Percentiles rank a stretch among this genome's conserved stretches.
Evolutionary conservation across 2,113 vertebrate species (phyloP).

Genomic region (Paralichthys olivaceus): DNA sequence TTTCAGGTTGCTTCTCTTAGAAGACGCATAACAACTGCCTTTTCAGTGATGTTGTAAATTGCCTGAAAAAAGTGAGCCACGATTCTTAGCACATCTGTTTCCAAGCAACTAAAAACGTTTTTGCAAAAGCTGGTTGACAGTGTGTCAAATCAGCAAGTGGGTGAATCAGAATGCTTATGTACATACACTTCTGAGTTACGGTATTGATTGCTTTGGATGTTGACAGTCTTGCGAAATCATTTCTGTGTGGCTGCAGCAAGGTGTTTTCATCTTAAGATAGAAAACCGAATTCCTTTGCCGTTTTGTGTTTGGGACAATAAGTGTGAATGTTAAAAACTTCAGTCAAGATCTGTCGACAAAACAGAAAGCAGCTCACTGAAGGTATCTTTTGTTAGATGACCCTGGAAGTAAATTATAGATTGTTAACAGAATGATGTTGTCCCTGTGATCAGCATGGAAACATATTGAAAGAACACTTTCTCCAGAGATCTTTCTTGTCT

Average conservation of each 20-base stretch:
- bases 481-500: neutral
- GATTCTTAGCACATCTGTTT: conserved; percentile 2
- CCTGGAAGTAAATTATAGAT: neutral
- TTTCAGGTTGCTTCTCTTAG: neutral
- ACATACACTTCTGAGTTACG: neutral
- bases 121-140: neutral
- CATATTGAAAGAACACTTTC: neutral
- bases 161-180: conserved; percentile 3
- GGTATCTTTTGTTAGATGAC: neutral
- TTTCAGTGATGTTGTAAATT: neutral
- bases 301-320: no score
- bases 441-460: neutral
- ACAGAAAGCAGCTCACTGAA: no score
- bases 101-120: conserved; percentile 10
- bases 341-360: no score
- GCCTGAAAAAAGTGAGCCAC: neutral
- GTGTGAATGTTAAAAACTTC: no score
- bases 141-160: neutral
- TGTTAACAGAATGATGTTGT: neutral
- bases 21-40: neutral
- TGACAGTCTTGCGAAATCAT: conserved; percentile 12
- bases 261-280: neutral
- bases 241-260: neutral
- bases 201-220: neutral
- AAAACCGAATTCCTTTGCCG: no score